phyloP scores from a whole-genome alignment of 1,140 invertebrate genomes.

The Scaptomyza graminum region DNA sequence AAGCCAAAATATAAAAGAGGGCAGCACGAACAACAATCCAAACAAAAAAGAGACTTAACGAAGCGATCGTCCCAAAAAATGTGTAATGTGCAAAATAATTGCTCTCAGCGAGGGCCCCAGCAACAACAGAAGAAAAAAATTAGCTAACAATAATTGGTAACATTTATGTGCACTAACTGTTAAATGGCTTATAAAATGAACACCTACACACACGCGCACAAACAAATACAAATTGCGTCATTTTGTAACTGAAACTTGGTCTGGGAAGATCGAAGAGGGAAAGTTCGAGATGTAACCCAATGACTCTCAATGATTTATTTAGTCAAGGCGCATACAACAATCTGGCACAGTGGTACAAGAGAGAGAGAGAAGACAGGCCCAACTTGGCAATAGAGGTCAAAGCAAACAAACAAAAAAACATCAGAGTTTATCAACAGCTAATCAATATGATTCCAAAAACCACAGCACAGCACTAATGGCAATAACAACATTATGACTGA shows the following conservation, averaged over 20 bases:
- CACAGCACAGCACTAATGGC: neutral
- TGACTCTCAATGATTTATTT: conserved; percentile 32
- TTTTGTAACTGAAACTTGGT: conserved; percentile 26
- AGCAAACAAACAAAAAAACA: conserved; percentile 28
- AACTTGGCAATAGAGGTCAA: conserved; percentile 10
- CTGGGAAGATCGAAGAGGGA: conserved; percentile 22
- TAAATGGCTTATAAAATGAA: conserved; percentile 74
- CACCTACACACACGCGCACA: conserved; percentile 3
- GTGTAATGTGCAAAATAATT: conserved; percentile 32
- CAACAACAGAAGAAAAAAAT: conserved; percentile 32
- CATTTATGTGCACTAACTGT: conserved; percentile 77
- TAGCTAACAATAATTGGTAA: conserved; percentile 75
- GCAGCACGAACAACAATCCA: too few species aligned
- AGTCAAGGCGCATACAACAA: conserved; percentile 55
- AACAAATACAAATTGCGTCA: conserved; percentile 63
- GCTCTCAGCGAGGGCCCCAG: conserved; percentile 22
- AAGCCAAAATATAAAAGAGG: neutral
- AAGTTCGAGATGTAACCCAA: conserved; percentile 23
- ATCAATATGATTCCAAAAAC: conserved; percentile 19
- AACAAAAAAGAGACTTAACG: neutral
- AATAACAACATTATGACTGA: conserved; percentile 3
- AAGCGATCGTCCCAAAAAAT: conserved; percentile 23
- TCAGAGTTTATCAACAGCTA: conserved; percentile 4
- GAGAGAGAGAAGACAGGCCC: too few species aligned
- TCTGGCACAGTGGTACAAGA: conserved; percentile 19